phyloP scores from a whole-genome alignment of 2,888 invertebrate species.

The Labia minor region DNA sequence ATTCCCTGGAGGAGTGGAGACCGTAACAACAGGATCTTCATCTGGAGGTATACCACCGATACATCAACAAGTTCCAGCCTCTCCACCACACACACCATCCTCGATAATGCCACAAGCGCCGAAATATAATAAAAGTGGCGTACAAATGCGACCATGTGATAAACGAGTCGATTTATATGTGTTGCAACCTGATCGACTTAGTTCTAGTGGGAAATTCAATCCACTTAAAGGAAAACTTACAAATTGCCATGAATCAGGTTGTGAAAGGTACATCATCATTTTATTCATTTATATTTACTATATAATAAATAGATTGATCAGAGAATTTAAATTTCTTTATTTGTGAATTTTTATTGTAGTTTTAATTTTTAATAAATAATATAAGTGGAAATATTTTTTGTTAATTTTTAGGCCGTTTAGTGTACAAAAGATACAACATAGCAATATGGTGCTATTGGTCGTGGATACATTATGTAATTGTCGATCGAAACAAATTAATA shows the following conservation, averaged over 20 bases:
- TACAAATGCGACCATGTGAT: slow-evolving; percentile 59
- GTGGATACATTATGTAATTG: slow-evolving; percentile 66
- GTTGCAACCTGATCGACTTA: slow-evolving; percentile 67
- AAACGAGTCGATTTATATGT: slow-evolving; percentile 79
- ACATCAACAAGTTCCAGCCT: slow-evolving; percentile 31
- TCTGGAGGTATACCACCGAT: slow-evolving; percentile 28
- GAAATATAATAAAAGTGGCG: slow-evolving; percentile 30
- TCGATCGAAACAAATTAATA: slow-evolving; percentile 75
- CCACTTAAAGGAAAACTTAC: slow-evolving; percentile 80
- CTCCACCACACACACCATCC: slow-evolving; percentile 41
- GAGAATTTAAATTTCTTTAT: slow-evolving; percentile 3
- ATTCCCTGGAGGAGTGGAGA: neutral
- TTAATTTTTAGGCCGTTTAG: slow-evolving; percentile 69
- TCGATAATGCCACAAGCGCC: slow-evolving; percentile 24
- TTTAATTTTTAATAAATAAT: too few relatives aligned
- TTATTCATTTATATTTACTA: neutral
- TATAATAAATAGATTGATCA: neutral
- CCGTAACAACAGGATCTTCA: slow-evolving; percentile 20
- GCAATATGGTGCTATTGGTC: slow-evolving; percentile 35
- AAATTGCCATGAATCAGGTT: slow-evolving; percentile 77
- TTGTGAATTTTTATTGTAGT: neutral
- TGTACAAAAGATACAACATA: slow-evolving; percentile 73
- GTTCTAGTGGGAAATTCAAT: slow-evolving; percentile 64
- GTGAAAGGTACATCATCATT: slow-evolving; percentile 54
- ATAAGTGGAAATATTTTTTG: neutral